A percentile compares a stretch with the other conserved stretches of the same genome.
Conservation (phyloP, 1,140 invertebrate genomes). For the Drosophila eugracilis region DNA sequence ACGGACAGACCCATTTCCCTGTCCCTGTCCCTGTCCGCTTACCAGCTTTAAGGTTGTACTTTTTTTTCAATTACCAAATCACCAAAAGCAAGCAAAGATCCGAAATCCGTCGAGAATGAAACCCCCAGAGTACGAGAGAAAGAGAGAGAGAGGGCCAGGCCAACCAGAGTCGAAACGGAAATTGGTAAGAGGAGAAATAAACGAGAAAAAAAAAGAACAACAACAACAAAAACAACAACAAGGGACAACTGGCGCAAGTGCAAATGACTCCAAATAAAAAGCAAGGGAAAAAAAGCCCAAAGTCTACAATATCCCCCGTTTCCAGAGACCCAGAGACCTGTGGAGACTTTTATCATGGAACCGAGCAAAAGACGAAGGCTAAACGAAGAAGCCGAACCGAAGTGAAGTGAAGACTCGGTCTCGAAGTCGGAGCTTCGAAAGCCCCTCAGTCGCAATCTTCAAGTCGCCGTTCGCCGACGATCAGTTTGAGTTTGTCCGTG, state of each 20-base stretch:
- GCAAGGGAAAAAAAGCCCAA: slow-evolving; percentile 21
- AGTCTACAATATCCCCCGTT: slow-evolving; percentile 29
- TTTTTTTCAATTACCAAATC: slow-evolving; percentile 80
- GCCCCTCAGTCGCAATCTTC: slow-evolving; percentile 58
- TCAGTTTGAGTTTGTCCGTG: slow-evolving; percentile 70
- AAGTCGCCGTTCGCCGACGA: slow-evolving; percentile 57
- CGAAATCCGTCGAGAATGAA: slow-evolving; percentile 49
- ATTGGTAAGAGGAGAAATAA: slow-evolving; percentile 70
- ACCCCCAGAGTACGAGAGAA: not conserved
- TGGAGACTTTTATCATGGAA: slow-evolving; percentile 23
- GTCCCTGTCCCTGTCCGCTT: not conserved
- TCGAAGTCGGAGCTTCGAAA: slow-evolving; percentile 46
- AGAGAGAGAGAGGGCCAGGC: slow-evolving; percentile 19
- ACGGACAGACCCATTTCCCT: slow-evolving; percentile 13
- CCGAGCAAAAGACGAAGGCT: slow-evolving; percentile 24
- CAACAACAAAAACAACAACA: slow-evolving; percentile 42
- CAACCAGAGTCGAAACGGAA: slow-evolving; percentile 68
- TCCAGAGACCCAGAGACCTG: slow-evolving; percentile 11
- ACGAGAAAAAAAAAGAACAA: slow-evolving; percentile 24
- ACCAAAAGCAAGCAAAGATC: slow-evolving; percentile 50
- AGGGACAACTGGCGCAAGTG: slow-evolving; percentile 74
- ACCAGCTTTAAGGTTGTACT: slow-evolving; percentile 27
- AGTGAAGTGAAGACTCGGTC: slow-evolving; percentile 6
- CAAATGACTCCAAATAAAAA: slow-evolving; percentile 59
- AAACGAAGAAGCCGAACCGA: slow-evolving; percentile 9